Evolutionary conservation across 2,797 vertebrate species (phyloP).

Genomic region (Loris lydekkerianus): DNA sequence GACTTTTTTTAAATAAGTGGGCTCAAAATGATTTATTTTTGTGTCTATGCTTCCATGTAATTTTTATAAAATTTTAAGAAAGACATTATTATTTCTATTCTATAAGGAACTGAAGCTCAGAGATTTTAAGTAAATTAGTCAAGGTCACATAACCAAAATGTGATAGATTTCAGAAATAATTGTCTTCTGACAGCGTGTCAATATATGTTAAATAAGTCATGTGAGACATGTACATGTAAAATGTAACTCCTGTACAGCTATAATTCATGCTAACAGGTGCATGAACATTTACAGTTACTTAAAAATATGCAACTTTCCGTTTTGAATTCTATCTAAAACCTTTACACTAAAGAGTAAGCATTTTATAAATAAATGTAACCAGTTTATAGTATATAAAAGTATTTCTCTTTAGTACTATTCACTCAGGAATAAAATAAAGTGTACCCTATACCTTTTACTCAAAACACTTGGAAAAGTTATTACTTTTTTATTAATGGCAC

Average conservation of each 20-base stretch:
- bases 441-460: neutral
- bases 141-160: neutral
- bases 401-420: neutral
- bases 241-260: neutral
- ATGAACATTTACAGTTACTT: neutral
- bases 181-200: neutral
- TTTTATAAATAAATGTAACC: neutral
- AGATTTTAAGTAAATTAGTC: neutral
- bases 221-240: neutral
- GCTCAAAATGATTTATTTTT: neutral
- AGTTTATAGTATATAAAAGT: neutral
- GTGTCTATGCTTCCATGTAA: neutral
- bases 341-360: neutral
- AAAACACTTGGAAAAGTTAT: neutral
- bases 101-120: neutral
- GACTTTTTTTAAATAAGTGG: neutral
- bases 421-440: neutral
- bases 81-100: neutral
- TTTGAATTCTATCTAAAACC: neutral
- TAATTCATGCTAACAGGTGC: neutral
- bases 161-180: neutral
- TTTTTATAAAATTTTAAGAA: neutral
- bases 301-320: neutral
- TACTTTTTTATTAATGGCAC: neutral
- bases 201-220: neutral